phyloP scores from a whole-genome alignment of 1,140 invertebrate species.

The Epicauta chinensis region DNA sequence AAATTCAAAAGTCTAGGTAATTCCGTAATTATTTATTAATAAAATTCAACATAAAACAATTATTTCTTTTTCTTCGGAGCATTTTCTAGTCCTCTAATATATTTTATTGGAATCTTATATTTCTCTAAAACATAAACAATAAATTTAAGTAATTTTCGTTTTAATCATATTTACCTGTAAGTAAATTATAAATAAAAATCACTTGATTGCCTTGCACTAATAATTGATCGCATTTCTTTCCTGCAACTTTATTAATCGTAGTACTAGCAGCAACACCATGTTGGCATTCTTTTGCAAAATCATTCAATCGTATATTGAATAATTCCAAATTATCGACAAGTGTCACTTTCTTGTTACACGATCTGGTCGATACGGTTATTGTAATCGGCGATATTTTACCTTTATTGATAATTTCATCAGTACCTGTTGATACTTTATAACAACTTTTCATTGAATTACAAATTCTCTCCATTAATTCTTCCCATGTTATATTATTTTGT shows the following conservation, averaged over 20 bases:
- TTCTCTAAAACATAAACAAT: conserved; percentile 44
- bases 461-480: conserved; percentile 64
- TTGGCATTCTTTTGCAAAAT: conserved; percentile 79
- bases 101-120: conserved; percentile 59
- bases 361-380: conserved; percentile 68
- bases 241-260: conserved; percentile 66
- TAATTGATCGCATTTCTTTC: conserved; percentile 70
- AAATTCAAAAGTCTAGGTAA: no score
- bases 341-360: conserved; percentile 88
- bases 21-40: no score
- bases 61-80: conserved; percentile 56
- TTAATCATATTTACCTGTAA: conserved; percentile 51
- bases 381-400: conserved; percentile 74
- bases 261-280: conserved; percentile 79
- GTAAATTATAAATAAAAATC: conserved; percentile 63
- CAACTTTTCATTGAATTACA: conserved; percentile 68
- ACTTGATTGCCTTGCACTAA: conserved; percentile 91
- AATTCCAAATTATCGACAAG: conserved; percentile 80
- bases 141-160: background rate
- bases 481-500: conserved; percentile 55
- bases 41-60: no score
- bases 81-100: conserved; percentile 58
- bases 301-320: conserved; percentile 72
- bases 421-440: conserved; percentile 59
- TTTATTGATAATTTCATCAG: conserved; percentile 56